These are phyloP conservation scores for Stenopsyche tienmushanensis DNA, from an alignment of 1,140 invertebrate species.

Conservation along the genomic window DNA sequence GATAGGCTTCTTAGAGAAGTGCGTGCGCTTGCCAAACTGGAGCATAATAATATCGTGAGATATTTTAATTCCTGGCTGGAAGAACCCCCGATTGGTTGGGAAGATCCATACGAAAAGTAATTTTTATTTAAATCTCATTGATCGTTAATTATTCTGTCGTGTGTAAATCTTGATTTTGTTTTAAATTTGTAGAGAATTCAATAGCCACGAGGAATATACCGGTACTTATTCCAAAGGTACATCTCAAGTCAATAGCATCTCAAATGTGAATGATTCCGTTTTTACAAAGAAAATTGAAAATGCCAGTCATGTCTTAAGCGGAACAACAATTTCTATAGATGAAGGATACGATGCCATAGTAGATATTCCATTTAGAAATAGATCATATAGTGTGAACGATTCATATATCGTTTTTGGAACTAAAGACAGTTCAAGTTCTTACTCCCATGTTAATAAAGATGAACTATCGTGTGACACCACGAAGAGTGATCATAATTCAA, in stretches of 20 bases:
- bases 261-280: background rate
- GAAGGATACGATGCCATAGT: conserved; percentile 45
- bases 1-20: conserved; percentile 92
- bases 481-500: background rate
- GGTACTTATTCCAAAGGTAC: conserved; percentile 34
- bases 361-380: conserved; percentile 45
- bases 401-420: conserved; percentile 52
- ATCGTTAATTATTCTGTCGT: background rate
- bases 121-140: conserved; percentile 8
- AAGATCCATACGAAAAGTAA: conserved; percentile 57
- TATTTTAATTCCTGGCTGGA: conserved; percentile 96
- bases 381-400: conserved; percentile 53
- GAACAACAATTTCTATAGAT: conserved; percentile 40
- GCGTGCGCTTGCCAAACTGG: conserved; percentile 88
- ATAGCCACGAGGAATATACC: conserved; percentile 26
- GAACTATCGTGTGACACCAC: no score
- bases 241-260: background rate
- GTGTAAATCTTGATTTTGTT: conserved; percentile 12
- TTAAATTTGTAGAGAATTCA: conserved; percentile 29
- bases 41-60: conserved; percentile 92
- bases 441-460: background rate
- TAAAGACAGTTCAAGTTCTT: conserved; percentile 37
- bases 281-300: conserved; percentile 1
- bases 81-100: conserved; percentile 83
- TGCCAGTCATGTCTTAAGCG: conserved; percentile 23